Base-by-base conservation (phyloP, 2,888 invertebrate genomes). In the Netelia inedita region DNA sequence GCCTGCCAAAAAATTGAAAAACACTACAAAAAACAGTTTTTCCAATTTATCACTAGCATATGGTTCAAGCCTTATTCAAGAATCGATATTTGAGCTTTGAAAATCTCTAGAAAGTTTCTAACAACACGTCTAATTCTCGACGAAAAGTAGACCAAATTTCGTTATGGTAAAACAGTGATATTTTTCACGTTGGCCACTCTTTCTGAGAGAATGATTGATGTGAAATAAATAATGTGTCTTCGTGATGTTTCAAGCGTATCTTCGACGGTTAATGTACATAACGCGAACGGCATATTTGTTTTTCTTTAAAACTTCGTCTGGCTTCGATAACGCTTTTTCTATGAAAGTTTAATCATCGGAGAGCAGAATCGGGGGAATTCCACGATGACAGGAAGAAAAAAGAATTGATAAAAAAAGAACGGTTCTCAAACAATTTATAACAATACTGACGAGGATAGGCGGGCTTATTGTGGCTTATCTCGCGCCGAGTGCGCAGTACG, bases 381-480 rank as follows among this genome's bases (percentile, higher is more conserved):
- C 61, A n/a, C 8, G 9, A 53, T 3, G 46, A 8, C 41, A 3
- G 50, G 16, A 35, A 53, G 28, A 16, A 1, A 5, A 53, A 63
- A 74, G 3, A 74, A 59, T 59, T 41, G 59, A 72, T 57, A 71
- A 43, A 59, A 21, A 43, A 75, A 71, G 50, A 14, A 16, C n/a
- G 59, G 50, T 53, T 63, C 28, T 59, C 9, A 61, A 59, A 63
- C 16, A 19, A 41, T 53, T 55, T 57, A 16, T 16, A 16, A 43
- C 10, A 19, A 50, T 46, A 74, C 23, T 2, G 14, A 46, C 46
- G 14, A 3, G 14, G 46, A 46, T n/a, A 63, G 41, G 61, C 28
- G 35, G 35, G 23, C 43, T 74, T 73, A n/a, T 14, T n/a, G 35
- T 35, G 21, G 43, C 50, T 74, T 74, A 74, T 74, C 74, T 50